Evolutionary conservation across 2,113 vertebrate species (phyloP).

Genomic region (Melanocharis versteri): DNA sequence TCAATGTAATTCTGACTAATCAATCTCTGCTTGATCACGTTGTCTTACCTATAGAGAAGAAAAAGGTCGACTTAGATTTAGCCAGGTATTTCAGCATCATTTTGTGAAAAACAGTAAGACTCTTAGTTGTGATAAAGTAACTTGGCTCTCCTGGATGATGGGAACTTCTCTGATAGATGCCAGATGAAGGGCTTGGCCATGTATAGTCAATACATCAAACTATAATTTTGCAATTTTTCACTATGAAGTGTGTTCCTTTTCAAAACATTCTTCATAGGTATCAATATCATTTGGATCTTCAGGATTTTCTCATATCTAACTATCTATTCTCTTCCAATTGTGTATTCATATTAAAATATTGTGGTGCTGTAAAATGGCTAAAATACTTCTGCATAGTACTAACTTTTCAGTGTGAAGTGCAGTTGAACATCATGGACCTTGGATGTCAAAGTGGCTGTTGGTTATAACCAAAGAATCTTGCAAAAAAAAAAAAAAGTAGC

Average conservation of each 20-base stretch:
- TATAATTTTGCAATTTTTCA: not conserved
- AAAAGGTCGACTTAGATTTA: not conserved
- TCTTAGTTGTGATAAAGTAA: not conserved
- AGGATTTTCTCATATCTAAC: not conserved
- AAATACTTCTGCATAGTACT: not conserved
- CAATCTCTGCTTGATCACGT: conserved; percentile 1
- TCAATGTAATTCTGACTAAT: conserved; percentile 58
- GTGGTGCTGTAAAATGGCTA: not conserved
- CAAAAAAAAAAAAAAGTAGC: not conserved
- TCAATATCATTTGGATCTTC: not conserved
- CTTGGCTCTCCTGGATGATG: not conserved
- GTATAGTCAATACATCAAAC: not conserved
- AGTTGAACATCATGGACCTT: not conserved
- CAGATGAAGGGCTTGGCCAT: not conserved
- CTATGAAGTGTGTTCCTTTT: not conserved
- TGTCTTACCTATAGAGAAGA: not conserved
- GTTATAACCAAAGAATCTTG: not conserved
- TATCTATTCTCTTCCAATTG: not conserved
- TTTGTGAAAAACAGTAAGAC: not conserved
- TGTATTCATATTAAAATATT: not conserved
- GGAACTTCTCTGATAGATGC: not conserved
- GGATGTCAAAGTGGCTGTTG: not conserved
- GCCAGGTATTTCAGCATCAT: not conserved
- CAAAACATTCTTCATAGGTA: not conserved
- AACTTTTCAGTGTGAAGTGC: not conserved